phyloP scores from a whole-genome alignment of 2,113 vertebrate species.

The Hypanus sabinus region DNA sequence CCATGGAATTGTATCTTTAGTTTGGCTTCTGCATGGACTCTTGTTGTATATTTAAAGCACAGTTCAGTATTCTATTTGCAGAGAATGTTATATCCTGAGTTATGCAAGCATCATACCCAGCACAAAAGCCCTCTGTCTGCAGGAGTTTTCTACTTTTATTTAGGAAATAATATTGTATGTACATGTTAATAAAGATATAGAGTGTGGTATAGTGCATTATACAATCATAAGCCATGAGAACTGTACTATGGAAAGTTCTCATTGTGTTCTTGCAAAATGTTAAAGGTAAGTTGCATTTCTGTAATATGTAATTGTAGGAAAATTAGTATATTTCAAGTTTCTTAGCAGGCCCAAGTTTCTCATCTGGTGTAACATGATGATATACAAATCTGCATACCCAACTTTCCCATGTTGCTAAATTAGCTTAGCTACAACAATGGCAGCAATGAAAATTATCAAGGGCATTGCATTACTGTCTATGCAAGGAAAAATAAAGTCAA shows the following conservation, averaged over 20 bases:
- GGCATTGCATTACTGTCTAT: no score
- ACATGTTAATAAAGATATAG: neutral
- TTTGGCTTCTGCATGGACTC: neutral
- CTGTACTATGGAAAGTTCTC: neutral
- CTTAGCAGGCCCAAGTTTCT: neutral
- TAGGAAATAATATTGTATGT: neutral
- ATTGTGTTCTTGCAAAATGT: neutral
- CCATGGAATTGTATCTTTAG: neutral
- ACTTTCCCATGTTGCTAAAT: neutral
- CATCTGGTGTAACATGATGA: neutral
- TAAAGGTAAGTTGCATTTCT: neutral
- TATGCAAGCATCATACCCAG: neutral
- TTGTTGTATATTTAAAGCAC: neutral
- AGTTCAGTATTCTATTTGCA: neutral
- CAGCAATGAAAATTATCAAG: no score
- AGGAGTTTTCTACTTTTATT: neutral
- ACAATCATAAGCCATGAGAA: neutral
- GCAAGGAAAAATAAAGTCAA: no score
- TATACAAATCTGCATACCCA: neutral
- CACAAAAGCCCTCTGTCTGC: neutral
- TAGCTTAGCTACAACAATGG: no score
- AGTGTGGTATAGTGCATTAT: neutral
- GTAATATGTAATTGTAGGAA: neutral
- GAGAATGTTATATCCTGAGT: neutral
- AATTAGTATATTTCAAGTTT: neutral